Evolutionary conservation across 2,797 vertebrate species (phyloP).

Genomic region (Mycteria americana): DNA sequence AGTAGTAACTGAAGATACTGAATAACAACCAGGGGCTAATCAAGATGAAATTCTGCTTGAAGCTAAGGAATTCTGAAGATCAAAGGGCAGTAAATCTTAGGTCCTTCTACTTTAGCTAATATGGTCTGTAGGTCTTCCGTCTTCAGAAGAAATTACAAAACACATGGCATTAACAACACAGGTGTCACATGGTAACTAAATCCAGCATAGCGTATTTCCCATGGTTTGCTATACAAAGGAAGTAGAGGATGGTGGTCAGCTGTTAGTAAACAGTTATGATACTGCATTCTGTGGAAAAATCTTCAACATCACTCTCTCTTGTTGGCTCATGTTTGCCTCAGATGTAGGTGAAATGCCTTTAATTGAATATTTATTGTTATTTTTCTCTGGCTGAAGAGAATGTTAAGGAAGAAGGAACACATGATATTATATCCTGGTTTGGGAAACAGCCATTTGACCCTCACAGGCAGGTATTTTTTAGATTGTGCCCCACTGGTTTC

Average conservation of each 20-base stretch:
- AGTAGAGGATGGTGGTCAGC: neutral
- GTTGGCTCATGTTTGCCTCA: neutral
- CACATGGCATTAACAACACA: neutral
- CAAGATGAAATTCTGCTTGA: neutral
- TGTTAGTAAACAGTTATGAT: neutral
- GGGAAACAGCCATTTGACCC: neutral
- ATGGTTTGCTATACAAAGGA: neutral
- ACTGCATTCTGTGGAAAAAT: neutral
- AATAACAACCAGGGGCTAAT: neutral
- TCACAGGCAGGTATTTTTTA: neutral
- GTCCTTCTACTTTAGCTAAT: neutral
- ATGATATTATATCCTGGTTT: neutral
- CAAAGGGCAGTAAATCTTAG: neutral
- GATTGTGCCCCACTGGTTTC: neutral
- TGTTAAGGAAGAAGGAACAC: neutral
- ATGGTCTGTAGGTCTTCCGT: neutral
- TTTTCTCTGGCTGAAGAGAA: neutral
- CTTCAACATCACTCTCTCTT: neutral
- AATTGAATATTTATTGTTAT: neutral
- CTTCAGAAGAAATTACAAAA: neutral
- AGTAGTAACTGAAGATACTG: neutral
- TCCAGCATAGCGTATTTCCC: neutral
- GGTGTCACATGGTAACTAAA: neutral
- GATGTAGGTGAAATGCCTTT: neutral
- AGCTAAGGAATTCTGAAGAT: neutral